A percentile compares a stretch with the other conserved stretches of the same genome.
phyloP scores from a whole-genome alignment of 2,888 invertebrate species.

The Agrotis segetum region DNA sequence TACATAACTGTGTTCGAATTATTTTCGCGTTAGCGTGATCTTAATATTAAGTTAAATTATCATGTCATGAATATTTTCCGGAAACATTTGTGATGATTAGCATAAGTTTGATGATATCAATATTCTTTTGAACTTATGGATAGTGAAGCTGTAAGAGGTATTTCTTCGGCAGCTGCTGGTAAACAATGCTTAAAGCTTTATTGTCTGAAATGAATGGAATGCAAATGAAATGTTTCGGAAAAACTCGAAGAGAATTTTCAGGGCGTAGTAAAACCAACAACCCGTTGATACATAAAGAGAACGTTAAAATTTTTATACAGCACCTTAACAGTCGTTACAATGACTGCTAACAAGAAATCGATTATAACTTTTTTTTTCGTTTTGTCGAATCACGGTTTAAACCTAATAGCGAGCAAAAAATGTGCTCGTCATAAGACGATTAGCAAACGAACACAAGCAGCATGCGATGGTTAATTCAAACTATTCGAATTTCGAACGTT shows the following conservation, averaged over 20 bases:
- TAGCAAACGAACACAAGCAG: conserved; percentile 71
- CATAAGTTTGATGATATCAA: not conserved
- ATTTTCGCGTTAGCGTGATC: conserved; percentile 63
- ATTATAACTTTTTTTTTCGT: conserved; percentile 75
- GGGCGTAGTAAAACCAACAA: conserved; percentile 3
- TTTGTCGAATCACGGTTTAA: conserved; percentile 69
- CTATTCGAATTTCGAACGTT: conserved; percentile 37
- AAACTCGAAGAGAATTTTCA: not conserved
- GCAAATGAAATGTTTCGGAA: not conserved
- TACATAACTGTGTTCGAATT: conserved; percentile 60
- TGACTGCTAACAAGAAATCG: conserved; percentile 81
- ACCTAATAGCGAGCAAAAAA: conserved; percentile 79
- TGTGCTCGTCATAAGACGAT: conserved; percentile 79
- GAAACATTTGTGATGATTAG: not conserved
- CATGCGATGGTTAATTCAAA: conserved; percentile 57
- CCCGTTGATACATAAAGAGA: not conserved
- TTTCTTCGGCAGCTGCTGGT: not conserved
- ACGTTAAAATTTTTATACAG: conserved; percentile 7
- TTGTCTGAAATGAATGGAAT: not conserved
- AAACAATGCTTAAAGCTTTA: no score
- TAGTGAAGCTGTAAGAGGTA: not conserved
- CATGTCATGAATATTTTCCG: conserved; percentile 19
- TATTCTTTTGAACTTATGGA: not conserved
- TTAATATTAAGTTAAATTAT: conserved; percentile 27
- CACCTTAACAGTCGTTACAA: conserved; percentile 50